Evolutionary conservation across 2,888 invertebrate species (phyloP), one percentile per base, ranked within the genome.

Genomic region (Fragum sueziense): DNA sequence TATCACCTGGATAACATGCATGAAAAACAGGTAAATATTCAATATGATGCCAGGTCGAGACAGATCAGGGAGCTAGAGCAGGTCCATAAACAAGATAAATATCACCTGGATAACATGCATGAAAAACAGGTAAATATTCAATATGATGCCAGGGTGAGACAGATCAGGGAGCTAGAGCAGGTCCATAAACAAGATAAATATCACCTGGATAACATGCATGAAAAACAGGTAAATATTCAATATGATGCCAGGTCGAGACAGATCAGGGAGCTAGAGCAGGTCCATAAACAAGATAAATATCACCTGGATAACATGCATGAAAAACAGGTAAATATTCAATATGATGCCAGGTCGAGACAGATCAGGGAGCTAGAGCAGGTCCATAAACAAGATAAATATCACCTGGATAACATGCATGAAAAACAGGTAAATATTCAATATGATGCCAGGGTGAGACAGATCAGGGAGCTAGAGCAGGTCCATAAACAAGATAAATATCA

Each of bases 401-500:
- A 92, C 80, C 65, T 89, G 65, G 92, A 92, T 73, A 89, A 89
- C 65, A 86, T 91, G 33, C 91, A 92, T 86, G 91, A 92, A 51
- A 92, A 91, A 86, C 91, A 92, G 91, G 92, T 92, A 77, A 69
- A n/a, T n/a, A n/a, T n/a, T n/a, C n/a, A n/a, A n/a, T n/a, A n/a
- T n/a, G n/a, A n/a, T n/a, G n/a, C n/a, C 59, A 83, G 91, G 47
- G 90, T 89, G 74, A 85, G 89, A 72, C 91, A 92, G 74, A 85
- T 91, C 20, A 80, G 92, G 89, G 92, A 92, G 79, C 71, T 89
- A 37, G 92, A 92, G 78, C 91, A 92, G 77, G 85, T 86, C 22
- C 88, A 91, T 9, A 90, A 91, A 70, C 91, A 91, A 82, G 91
- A 91, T 76, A 91, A 90, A 76, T 76, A 86, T 33, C 91, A 92